phyloP scores from a whole-genome alignment of 2,888 invertebrate species.

The Mimachlamys varia region DNA sequence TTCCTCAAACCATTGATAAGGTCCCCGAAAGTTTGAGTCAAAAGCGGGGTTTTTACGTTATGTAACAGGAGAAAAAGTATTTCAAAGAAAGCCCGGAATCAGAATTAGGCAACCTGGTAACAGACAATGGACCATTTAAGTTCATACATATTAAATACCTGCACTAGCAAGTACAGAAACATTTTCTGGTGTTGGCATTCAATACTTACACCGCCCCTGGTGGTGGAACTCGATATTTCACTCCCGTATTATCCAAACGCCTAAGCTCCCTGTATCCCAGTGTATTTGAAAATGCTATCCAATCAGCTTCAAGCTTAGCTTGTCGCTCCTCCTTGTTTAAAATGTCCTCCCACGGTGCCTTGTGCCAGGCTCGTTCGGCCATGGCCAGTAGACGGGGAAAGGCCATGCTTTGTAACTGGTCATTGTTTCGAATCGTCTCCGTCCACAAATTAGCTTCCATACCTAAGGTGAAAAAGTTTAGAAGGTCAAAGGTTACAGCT shows the following conservation, averaged over 20 bases:
- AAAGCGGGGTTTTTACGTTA: too few relatives aligned
- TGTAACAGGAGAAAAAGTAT: too few relatives aligned
- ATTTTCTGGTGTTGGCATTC: conserved; percentile 72
- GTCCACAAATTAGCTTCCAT: conserved; percentile 74
- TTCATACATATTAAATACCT: too few relatives aligned
- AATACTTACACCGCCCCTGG: conserved; percentile 73
- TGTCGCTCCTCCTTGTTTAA: conserved; percentile 50
- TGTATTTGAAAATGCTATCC: conserved; percentile 68
- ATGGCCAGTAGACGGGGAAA: conserved; percentile 72
- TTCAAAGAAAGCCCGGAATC: too few relatives aligned
- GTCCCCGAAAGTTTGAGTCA: too few relatives aligned
- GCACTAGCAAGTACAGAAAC: too few relatives aligned
- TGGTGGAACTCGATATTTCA: conserved; percentile 67
- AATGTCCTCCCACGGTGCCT: conserved; percentile 72
- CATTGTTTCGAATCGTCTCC: conserved; percentile 64
- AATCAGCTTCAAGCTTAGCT: conserved; percentile 57
- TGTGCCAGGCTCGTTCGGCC: conserved; percentile 78
- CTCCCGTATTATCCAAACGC: conserved; percentile 62
- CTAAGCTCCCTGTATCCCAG: conserved; percentile 69
- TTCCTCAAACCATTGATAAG: too few relatives aligned
- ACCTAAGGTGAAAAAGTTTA: conserved; percentile 58
- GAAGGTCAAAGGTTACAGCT: neutral
- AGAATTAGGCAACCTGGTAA: too few relatives aligned
- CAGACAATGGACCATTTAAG: too few relatives aligned
- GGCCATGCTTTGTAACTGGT: conserved; percentile 66